phyloP scores from a whole-genome alignment of 2,797 vertebrate species.

The Trachurus trachurus region DNA sequence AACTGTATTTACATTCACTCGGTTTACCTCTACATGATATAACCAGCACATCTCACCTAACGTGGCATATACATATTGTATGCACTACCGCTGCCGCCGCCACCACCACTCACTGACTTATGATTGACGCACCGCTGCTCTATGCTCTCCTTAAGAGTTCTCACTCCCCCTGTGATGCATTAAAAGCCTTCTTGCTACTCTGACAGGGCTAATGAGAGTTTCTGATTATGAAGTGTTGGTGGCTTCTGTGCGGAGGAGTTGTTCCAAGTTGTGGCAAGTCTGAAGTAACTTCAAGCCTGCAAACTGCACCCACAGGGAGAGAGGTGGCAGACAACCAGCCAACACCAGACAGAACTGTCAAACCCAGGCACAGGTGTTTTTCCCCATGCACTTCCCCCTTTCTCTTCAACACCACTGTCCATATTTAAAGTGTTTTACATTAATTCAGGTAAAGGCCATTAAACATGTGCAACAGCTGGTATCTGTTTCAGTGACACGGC shows the following conservation, averaged over 20 bases:
- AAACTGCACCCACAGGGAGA: constrained; percentile 57
- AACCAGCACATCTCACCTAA: constrained; percentile 23
- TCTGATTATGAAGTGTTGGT: constrained; percentile 60
- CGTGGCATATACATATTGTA: constrained; percentile 4
- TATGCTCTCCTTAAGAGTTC: constrained; percentile 13
- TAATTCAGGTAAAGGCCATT: background rate
- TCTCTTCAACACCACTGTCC: background rate
- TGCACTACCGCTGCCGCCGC: background rate
- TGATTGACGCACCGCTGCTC: constrained; percentile 44
- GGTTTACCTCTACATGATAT: constrained; percentile 40
- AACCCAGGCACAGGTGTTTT: constrained; percentile 42
- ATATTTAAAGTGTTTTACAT: constrained; percentile 21
- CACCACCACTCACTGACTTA: background rate
- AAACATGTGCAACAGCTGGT: background rate
- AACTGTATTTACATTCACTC: constrained; percentile 74
- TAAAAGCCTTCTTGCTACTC: constrained; percentile 50
- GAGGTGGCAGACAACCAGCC: constrained; percentile 59
- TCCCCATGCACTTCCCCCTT: background rate
- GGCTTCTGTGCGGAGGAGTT: constrained; percentile 58
- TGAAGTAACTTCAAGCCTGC: constrained; percentile 46
- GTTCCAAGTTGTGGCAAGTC: constrained; percentile 61
- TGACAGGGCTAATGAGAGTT: constrained; percentile 61
- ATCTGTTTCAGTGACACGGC: background rate
- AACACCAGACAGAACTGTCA: constrained; percentile 49
- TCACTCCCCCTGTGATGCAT: constrained; percentile 40